Conservation (phyloP, 37 sponge, comb jelly and placozoan species). For the Halichondria panicea region DNA sequence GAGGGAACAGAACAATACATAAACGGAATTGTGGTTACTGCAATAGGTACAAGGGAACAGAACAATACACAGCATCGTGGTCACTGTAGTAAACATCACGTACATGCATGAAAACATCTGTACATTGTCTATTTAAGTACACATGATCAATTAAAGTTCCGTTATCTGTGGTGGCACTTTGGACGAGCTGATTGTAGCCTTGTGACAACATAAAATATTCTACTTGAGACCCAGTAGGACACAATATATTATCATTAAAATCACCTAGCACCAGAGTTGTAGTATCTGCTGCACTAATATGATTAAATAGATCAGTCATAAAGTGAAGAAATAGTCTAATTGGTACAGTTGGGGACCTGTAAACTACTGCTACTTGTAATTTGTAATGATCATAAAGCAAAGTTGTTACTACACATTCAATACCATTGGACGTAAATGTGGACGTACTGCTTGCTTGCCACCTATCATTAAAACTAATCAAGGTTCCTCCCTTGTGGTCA, state of each 20-base stretch:
- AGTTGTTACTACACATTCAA: not conserved
- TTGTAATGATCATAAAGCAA: not conserved
- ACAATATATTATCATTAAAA: constrained; percentile 27
- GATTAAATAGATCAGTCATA: not conserved
- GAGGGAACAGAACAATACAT: too few relatives aligned
- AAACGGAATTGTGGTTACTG: too few relatives aligned
- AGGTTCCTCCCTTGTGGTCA: constrained; percentile 14
- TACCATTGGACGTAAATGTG: constrained; percentile 16
- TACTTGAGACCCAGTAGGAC: not conserved
- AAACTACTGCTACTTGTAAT: constrained; percentile 23
- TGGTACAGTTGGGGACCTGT: constrained; percentile 29
- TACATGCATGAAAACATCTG: not conserved
- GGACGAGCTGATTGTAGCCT: constrained; percentile 11
- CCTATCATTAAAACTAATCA: constrained; percentile 4
- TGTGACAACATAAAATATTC: not conserved
- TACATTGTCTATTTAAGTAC: not conserved
- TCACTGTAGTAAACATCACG: constrained; percentile 24
- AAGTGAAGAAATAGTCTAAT: not conserved
- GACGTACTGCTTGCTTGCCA: not conserved
- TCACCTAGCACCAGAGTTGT: constrained; percentile 25
- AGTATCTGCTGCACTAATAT: not conserved
- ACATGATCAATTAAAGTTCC: constrained; percentile 30
- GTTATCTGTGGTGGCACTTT: constrained; percentile 8
- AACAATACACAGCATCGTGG: constrained; percentile 22
- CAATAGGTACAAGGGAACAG: too few relatives aligned